These are phyloP conservation scores for Cydia amplana DNA, from an alignment of 1,140 invertebrate genomes.

Conservation along the genomic window DNA sequence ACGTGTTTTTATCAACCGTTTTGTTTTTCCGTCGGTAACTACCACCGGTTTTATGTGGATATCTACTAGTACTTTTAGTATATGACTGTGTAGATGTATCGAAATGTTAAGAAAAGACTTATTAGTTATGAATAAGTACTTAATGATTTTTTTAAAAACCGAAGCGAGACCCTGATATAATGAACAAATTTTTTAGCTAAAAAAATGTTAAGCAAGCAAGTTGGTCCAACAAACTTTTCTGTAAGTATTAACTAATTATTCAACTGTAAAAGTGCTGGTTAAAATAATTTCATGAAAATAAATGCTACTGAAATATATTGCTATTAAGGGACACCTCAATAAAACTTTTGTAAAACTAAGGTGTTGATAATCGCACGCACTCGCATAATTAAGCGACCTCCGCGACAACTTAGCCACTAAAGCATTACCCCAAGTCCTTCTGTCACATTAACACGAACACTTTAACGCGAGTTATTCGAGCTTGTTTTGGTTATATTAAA, in stretches of 20 bases:
- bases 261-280: not conserved
- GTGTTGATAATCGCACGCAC: constrained; percentile 15
- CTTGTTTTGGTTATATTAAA: constrained; percentile 74
- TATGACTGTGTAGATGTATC: constrained; percentile 7
- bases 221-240: too few relatives aligned
- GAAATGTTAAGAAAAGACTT: not conserved
- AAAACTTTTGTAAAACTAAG: constrained; percentile 24
- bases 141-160: not conserved
- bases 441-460: constrained; percentile 50
- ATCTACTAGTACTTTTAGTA: constrained; percentile 1
- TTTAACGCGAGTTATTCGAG: constrained; percentile 51
- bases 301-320: not conserved
- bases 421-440: constrained; percentile 45
- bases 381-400: constrained; percentile 37
- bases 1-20: not conserved
- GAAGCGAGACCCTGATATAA: too few relatives aligned
- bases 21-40: not conserved
- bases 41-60: not conserved
- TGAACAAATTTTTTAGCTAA: too few relatives aligned
- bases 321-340: constrained; percentile 7
- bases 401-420: constrained; percentile 42
- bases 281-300: not conserved
- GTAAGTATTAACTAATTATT: not conserved
- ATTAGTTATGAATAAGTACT: constrained; percentile 8
- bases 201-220: too few relatives aligned